phyloP scores from a whole-genome alignment of 1,140 invertebrate species.

The Triops longicaudatus region DNA sequence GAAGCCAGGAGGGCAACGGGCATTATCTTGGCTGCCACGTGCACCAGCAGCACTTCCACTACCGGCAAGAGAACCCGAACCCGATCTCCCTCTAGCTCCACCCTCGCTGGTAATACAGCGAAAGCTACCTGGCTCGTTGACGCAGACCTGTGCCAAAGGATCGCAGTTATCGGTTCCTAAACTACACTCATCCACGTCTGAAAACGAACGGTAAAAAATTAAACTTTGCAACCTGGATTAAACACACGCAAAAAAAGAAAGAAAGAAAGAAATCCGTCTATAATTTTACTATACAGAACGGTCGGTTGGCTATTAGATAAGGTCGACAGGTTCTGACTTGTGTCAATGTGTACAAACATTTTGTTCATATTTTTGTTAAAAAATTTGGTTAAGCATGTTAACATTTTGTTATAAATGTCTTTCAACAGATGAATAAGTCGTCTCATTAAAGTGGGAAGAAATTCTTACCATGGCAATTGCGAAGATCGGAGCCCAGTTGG shows the following conservation, averaged over 20 bases:
- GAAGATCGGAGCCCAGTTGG: constrained; percentile 42
- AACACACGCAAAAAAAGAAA: no score
- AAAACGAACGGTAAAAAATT: neutral
- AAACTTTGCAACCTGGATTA: no score
- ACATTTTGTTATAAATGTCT: no score
- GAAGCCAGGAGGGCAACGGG: constrained; percentile 53
- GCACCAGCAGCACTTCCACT: neutral
- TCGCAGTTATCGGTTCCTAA: constrained; percentile 32
- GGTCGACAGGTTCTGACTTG: no score
- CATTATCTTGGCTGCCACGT: constrained; percentile 4
- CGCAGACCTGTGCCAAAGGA: constrained; percentile 26
- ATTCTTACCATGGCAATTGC: constrained; percentile 41
- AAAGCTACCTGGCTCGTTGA: constrained; percentile 31
- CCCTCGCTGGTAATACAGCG: constrained; percentile 26
- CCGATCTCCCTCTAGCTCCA: constrained; percentile 22
- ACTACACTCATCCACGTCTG: constrained; percentile 38
- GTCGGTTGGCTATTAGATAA: no score
- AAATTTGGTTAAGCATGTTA: no score
- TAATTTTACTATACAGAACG: no score
- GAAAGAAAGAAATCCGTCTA: no score
- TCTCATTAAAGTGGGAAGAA: no score
- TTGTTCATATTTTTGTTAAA: no score
- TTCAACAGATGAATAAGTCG: no score
- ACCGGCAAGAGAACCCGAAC: neutral
- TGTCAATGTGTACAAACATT: no score